phyloP scores from a whole-genome alignment of 2,797 vertebrate species.

The Falco naumanni region DNA sequence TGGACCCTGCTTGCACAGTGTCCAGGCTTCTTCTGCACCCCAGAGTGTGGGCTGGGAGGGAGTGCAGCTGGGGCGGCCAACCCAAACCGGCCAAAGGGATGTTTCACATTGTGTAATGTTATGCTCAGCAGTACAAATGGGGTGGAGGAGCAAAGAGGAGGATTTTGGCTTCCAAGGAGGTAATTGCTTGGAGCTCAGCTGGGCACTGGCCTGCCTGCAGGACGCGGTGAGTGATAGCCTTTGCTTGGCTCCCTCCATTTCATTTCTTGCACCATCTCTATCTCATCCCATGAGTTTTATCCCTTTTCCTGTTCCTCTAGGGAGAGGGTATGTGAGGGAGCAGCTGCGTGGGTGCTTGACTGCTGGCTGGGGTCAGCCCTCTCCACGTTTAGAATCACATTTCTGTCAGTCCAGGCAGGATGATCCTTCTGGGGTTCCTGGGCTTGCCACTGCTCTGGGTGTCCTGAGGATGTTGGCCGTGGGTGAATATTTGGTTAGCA shows the following conservation, averaged over 20 bases:
- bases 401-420: neutral
- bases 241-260: neutral
- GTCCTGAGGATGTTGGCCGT: neutral
- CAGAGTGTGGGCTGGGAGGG: neutral
- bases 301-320: accelerated
- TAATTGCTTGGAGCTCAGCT: neutral
- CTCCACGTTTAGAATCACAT: accelerated
- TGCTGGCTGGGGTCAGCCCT: neutral
- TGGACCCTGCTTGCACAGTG: neutral
- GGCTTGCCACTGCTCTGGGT: neutral
- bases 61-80: neutral
- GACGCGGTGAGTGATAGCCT: neutral
- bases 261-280: neutral
- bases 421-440: neutral
- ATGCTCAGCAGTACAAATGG: no score
- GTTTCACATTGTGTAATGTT: neutral
- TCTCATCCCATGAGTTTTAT: neutral
- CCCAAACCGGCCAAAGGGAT: neutral
- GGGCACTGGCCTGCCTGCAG: accelerated
- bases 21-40: neutral
- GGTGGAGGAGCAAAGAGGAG: neutral
- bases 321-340: neutral
- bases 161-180: neutral
- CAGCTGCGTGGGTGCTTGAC: neutral
- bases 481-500: neutral